Evolutionary conservation across 2,113 vertebrate genomes (phyloP).

Genomic region (Haliaeetus leucogaster): DNA sequence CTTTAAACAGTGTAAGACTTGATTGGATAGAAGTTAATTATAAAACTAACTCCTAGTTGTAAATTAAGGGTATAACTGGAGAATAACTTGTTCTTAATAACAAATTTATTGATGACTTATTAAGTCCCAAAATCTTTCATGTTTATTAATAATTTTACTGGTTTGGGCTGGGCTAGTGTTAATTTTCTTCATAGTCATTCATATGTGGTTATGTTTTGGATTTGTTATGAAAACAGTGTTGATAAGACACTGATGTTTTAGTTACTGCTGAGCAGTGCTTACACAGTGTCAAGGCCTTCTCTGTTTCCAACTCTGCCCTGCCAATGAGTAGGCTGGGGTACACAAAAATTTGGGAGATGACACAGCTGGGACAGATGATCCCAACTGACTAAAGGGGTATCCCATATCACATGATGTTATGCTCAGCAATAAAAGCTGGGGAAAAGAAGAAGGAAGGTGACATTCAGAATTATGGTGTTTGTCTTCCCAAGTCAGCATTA

Average conservation of each 20-base stretch:
- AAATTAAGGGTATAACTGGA: not conserved
- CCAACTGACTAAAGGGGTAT: not conserved
- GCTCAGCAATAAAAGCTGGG: not conserved
- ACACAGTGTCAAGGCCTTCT: not conserved
- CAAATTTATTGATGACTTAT: not conserved
- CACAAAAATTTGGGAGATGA: not conserved
- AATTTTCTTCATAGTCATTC: not conserved
- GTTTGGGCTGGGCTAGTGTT: not conserved
- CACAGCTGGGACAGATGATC: not conserved
- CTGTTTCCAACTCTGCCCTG: not conserved
- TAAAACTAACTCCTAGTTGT: not conserved
- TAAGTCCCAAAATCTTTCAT: not conserved
- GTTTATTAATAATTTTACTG: not conserved
- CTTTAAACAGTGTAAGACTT: not conserved
- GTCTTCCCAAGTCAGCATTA: not conserved
- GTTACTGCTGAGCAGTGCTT: not conserved
- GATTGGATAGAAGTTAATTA: slow-evolving; percentile 3
- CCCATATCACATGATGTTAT: accelerated
- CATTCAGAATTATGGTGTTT: not conserved
- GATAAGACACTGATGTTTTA: not conserved
- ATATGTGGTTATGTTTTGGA: not conserved
- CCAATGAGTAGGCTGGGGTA: not conserved
- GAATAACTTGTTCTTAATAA: not conserved
- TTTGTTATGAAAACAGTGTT: not conserved
- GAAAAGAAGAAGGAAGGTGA: not conserved